Percentiles rank a stretch among this genome's conserved stretches.
Conservation (phyloP, 2,797 vertebrate genomes). For the Chiloscyllium punctatum region DNA sequence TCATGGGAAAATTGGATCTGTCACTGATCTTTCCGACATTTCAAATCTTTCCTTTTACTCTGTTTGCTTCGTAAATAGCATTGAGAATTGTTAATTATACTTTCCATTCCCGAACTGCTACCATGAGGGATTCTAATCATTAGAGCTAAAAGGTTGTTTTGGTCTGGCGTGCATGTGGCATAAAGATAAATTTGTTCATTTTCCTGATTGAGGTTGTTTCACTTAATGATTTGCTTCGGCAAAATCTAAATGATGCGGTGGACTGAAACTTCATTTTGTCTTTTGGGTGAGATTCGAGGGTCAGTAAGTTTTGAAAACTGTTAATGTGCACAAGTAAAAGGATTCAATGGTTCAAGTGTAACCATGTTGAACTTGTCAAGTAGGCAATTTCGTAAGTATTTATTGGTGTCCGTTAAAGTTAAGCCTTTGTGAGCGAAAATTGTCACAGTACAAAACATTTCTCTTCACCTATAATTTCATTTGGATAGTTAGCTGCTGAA, state of each 20-base stretch:
- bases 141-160: neutral
- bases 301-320: slow-evolving; percentile 6
- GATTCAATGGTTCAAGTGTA: neutral
- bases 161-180: neutral
- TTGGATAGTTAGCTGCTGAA: neutral
- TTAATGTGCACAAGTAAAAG: neutral
- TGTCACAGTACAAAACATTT: neutral
- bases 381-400: neutral
- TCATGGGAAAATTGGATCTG: neutral
- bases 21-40: neutral
- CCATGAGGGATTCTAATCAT: neutral
- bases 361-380: slow-evolving; percentile 1
- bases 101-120: neutral
- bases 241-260: neutral
- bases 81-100: neutral
- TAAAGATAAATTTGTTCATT: neutral
- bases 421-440: neutral
- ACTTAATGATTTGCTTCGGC: neutral
- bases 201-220: neutral
- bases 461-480: neutral
- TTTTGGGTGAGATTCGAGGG: neutral
- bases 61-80: neutral
- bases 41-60: neutral
- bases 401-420: neutral
- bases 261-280: neutral